Conservation (phyloP, 2,113 vertebrate species). For the Trematomus loennbergii region DNA sequence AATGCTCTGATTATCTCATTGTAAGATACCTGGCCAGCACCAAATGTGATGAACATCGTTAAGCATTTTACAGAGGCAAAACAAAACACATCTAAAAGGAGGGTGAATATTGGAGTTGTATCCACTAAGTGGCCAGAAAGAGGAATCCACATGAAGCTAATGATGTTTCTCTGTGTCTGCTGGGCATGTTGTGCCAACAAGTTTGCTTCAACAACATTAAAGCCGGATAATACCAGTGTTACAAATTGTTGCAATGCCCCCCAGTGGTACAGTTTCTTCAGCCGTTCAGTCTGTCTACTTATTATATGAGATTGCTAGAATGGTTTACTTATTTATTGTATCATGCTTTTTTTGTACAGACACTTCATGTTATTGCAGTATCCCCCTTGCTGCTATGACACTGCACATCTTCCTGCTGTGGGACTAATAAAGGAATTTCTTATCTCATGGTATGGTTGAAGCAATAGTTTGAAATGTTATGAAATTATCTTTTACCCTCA, state of each 20-base stretch:
- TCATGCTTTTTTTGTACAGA: too few species aligned
- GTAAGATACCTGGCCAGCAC: too few species aligned
- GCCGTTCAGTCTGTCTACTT: too few species aligned
- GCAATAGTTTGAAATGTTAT: background rate
- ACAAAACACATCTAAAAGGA: background rate
- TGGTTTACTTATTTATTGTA: too few species aligned
- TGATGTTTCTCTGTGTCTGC: background rate
- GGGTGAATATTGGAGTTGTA: background rate
- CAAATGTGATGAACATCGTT: too few species aligned
- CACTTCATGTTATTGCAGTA: too few species aligned
- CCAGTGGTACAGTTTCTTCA: background rate
- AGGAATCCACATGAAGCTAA: background rate
- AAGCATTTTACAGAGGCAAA: too few species aligned
- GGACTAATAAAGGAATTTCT: too few species aligned
- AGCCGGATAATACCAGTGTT: background rate
- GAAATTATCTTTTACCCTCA: background rate
- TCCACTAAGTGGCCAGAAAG: conserved; percentile 2
- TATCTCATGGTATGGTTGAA: background rate
- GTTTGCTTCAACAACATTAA: background rate
- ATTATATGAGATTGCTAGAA: too few species aligned
- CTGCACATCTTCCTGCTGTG: too few species aligned
- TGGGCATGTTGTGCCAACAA: background rate
- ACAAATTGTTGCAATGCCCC: background rate
- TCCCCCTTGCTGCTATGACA: too few species aligned
- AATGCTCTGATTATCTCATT: too few species aligned